Evolutionary conservation across 2,113 vertebrate species (phyloP).

Genomic region (Ia io): DNA sequence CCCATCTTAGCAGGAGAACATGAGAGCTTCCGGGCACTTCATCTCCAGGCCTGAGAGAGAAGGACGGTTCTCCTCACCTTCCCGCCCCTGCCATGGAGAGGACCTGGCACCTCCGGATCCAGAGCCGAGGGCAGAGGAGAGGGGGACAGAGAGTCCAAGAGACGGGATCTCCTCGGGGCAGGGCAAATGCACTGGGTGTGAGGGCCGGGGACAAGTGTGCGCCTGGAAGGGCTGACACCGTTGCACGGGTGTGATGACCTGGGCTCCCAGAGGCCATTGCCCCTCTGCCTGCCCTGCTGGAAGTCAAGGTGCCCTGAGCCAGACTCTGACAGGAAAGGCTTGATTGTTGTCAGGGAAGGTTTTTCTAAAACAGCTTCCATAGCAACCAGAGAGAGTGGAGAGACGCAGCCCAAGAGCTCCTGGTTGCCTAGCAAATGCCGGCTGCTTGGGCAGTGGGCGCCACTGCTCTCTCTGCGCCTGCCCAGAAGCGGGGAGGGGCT

Average conservation of each 20-base stretch:
- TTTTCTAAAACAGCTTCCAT: slow-evolving; percentile 57
- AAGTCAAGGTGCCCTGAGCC: not conserved
- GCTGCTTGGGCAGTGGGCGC: not conserved
- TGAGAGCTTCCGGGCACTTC: not conserved
- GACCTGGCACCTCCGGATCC: accelerated
- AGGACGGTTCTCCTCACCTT: not conserved
- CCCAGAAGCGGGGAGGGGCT: not conserved
- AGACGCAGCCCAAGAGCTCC: not conserved
- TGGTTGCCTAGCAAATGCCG: slow-evolving; percentile 46
- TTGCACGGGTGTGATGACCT: accelerated
- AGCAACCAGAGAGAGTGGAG: slow-evolving; percentile 28
- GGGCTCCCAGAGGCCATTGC: not conserved
- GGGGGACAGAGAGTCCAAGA: not conserved
- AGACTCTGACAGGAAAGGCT: not conserved
- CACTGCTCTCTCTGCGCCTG: not conserved
- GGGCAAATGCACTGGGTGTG: not conserved
- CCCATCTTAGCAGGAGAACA: not conserved
- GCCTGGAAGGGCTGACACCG: accelerated
- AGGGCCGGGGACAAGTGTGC: not conserved
- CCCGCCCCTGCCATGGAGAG: no score
- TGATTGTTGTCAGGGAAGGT: not conserved
- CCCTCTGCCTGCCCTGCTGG: not conserved
- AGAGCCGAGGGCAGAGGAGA: not conserved
- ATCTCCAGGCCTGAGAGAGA: not conserved
- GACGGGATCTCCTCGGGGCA: not conserved